Evolutionary conservation across 2,888 invertebrate genomes (phyloP).

Genomic region (Cataglyphis livida): DNA sequence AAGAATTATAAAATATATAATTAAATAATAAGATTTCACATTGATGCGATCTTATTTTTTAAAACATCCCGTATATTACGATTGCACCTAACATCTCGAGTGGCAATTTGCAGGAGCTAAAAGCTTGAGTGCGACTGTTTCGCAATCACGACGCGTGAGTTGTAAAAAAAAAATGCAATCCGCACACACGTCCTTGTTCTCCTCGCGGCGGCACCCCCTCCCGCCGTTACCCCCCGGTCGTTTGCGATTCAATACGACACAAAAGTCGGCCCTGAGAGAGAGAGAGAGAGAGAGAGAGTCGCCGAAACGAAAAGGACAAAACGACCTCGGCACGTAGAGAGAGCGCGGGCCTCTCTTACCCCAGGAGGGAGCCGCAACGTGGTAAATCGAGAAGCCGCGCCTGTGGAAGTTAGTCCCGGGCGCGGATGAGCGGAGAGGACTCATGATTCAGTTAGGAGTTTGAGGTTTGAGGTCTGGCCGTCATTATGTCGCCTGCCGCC

Average conservation of each 20-base stretch:
- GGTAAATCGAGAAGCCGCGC: slow-evolving; percentile 74
- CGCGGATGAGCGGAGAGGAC: slow-evolving; percentile 70
- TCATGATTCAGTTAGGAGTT: slow-evolving; percentile 82
- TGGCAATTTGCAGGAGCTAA: slow-evolving; percentile 48
- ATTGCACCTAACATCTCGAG: not conserved
- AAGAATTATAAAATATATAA: not conserved
- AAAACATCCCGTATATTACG: slow-evolving; percentile 1
- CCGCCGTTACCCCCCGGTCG: slow-evolving; percentile 46
- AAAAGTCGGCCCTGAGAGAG: slow-evolving; percentile 64
- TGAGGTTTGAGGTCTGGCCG: slow-evolving; percentile 83
- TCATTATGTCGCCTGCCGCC: slow-evolving; percentile 82
- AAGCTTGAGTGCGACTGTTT: slow-evolving; percentile 38
- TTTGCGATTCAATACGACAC: slow-evolving; percentile 71
- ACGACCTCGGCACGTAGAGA: slow-evolving; percentile 57
- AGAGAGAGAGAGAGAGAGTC: slow-evolving; percentile 60
- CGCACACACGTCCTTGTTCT: slow-evolving; percentile 48
- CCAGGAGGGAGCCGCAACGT: slow-evolving; percentile 65
- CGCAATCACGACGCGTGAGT: slow-evolving; percentile 44
- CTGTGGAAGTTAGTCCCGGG: slow-evolving; percentile 67
- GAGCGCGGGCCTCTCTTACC: slow-evolving; percentile 53
- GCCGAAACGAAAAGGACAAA: slow-evolving; percentile 63
- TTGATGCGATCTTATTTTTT: slow-evolving; percentile 12
- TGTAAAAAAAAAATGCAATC: slow-evolving; percentile 51
- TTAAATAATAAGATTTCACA: not conserved
- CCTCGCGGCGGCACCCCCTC: slow-evolving; percentile 33